Base-by-base conservation (phyloP, 2,113 vertebrate genomes). In the Cisticola juncidis region DNA sequence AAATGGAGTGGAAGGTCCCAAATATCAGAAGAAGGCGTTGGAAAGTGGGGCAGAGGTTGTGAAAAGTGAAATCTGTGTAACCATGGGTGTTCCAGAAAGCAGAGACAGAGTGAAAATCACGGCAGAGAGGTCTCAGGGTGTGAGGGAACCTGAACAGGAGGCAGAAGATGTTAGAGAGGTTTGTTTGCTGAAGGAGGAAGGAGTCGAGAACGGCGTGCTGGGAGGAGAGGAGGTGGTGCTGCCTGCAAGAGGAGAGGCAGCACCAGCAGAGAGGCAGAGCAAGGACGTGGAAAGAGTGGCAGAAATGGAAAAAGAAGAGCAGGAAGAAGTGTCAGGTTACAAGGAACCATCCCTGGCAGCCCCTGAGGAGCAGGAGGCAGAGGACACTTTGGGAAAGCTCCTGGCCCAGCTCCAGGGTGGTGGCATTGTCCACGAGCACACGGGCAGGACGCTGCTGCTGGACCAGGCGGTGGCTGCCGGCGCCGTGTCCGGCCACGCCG, bases 391-490 rank as follows among this genome's bases (percentile, higher is more conserved):
- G 94, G 97, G 96, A 36, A 83, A 24, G 54, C 96, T 99, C 79
- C 97, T 98, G 53, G 5, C 9, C 0, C 98, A 99, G 81, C 98
- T 99, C 9, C 98, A 91, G 38, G 94, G 97, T 8, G 98, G 98
- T 8, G 99, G 99, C 57, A 97, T 99, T 54, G 3, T 91, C 87
- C 94, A 98, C 1, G 89, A 97, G 88, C 92, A 98, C 94, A 98
- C 97, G 5, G 98, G 70, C 92, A 98, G 48, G 45, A 97, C 95
- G 70, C 97, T 99, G 50, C 98, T 99, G n/a, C 97, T 99, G 38
- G 98, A 99, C 50, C 98, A 99, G 86, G 99, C 99, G 0, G 86
- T 99, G 48, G 97, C 98, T 24, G 92, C 89, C 9, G 98, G 99
- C 2, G 70, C 98, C 15, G 96, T 99, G 40, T 96, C 99, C 16